A percentile compares a stretch with the other conserved stretches of the same genome.
phyloP scores from a whole-genome alignment of 2,797 vertebrate genomes.

The Chaenodraco wilsoni region DNA sequence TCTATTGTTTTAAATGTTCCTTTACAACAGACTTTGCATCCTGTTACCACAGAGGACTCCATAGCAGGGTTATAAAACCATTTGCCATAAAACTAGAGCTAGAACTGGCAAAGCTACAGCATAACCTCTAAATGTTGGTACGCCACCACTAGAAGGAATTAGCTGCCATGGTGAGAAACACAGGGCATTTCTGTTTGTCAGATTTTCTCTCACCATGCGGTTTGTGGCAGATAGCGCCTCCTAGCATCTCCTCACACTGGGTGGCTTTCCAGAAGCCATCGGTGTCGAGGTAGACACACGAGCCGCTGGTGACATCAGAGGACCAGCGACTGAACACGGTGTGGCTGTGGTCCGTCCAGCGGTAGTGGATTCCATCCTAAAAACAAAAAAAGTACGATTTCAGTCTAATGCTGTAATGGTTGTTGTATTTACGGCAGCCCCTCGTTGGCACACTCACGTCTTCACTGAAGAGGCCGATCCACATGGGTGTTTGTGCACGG shows the following conservation, averaged over 20 bases:
- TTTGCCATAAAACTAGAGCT: neutral
- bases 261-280: slow-evolving; percentile 95
- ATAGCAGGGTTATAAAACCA: slow-evolving; percentile 2
- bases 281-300: slow-evolving; percentile 90
- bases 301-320: slow-evolving; percentile 79
- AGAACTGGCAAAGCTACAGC: neutral
- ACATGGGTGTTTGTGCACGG: slow-evolving; percentile 82
- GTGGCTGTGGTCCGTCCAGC: slow-evolving; percentile 91
- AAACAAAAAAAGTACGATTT: neutral
- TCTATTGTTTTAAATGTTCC: slow-evolving; percentile 7
- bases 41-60: neutral
- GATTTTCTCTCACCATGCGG: slow-evolving; percentile 82
- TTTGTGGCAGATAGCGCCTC: slow-evolving; percentile 90
- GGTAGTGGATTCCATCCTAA: slow-evolving; percentile 90
- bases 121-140: neutral
- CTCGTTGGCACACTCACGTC: slow-evolving; percentile 79
- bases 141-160: neutral
- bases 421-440: neutral
- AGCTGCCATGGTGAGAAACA: neutral
- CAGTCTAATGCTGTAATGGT: neutral
- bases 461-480: slow-evolving; percentile 93
- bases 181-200: neutral
- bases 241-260: slow-evolving; percentile 83
- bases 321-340: slow-evolving; percentile 92
- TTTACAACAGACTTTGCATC: neutral